A percentile compares a stretch with the other conserved stretches of the same genome.
Conservation (phyloP, 2,113 vertebrate genomes). For the Puntigrus tetrazona region DNA sequence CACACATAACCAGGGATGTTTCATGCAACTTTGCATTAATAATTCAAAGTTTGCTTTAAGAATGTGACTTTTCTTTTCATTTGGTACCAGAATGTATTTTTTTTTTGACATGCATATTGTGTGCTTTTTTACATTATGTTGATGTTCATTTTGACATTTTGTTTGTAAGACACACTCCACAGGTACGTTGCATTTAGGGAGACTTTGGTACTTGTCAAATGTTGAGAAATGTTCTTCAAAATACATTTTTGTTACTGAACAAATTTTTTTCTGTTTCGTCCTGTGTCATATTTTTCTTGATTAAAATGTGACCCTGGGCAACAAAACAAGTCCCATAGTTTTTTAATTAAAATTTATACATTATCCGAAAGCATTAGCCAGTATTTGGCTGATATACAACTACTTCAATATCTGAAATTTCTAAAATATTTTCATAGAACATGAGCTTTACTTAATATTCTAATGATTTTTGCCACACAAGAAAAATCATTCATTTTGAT, state of each 20-base stretch:
- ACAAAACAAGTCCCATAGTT: no score
- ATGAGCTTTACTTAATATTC: no score
- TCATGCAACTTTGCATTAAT: constrained; percentile 58
- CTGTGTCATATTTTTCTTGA: not conserved
- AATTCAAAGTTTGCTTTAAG: constrained; percentile 51
- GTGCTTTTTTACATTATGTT: constrained; percentile 61
- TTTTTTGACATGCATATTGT: constrained; percentile 58
- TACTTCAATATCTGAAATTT: no score
- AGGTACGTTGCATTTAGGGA: constrained; percentile 14
- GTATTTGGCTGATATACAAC: no score
- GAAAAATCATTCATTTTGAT: no score
- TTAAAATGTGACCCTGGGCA: not conserved
- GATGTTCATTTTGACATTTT: constrained; percentile 48
- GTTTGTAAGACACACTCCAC: constrained; percentile 28
- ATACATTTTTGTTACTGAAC: constrained; percentile 62
- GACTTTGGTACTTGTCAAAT: constrained; percentile 33
- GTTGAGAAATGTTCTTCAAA: constrained; percentile 54
- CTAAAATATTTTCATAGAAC: no score
- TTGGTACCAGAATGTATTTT: constrained; percentile 71
- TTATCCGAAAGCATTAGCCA: no score
- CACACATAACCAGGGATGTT: constrained; percentile 62
- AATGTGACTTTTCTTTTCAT: constrained; percentile 57
- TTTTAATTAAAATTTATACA: no score
- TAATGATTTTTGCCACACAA: no score
- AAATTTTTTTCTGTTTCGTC: constrained; percentile 26